Evolutionary conservation across 2,113 vertebrate species (phyloP).

Genomic region (Podarcis cretensis): DNA sequence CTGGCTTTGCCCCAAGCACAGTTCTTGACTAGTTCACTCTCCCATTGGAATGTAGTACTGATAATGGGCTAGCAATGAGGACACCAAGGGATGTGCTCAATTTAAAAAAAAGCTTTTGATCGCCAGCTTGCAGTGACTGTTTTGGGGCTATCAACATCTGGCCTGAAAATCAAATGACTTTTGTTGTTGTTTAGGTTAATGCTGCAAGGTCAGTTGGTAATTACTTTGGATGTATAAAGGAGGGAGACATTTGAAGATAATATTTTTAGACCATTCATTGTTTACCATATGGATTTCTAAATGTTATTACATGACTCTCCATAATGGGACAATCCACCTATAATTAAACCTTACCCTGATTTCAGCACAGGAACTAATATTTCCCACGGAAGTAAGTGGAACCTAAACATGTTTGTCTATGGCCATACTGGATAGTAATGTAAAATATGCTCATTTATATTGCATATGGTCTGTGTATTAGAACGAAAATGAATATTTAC

Average conservation of each 20-base stretch:
- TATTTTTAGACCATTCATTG: not conserved
- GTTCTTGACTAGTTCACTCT: slow-evolving; percentile 39
- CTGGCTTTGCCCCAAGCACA: slow-evolving; percentile 59
- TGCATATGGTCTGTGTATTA: not conserved
- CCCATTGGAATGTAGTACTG: slow-evolving; percentile 31
- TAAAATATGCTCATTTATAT: not conserved
- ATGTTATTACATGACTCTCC: not conserved
- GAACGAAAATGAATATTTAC: not conserved
- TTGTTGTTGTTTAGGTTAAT: slow-evolving; percentile 51
- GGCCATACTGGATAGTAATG: too few species aligned
- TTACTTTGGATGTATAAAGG: slow-evolving; percentile 15
- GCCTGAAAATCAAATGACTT: slow-evolving; percentile 43
- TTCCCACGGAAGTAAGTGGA: not conserved
- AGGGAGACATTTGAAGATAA: not conserved
- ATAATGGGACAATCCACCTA: not conserved
- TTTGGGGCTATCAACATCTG: slow-evolving; percentile 42
- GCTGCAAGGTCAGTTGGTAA: slow-evolving; percentile 54
- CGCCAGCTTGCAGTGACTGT: slow-evolving; percentile 48
- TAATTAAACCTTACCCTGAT: not conserved
- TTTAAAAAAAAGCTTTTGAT: slow-evolving; percentile 49
- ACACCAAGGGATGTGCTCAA: not conserved
- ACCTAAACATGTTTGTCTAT: not conserved
- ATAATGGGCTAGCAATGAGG: slow-evolving; percentile 22
- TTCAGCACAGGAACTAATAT: not conserved
- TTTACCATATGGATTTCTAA: not conserved